A percentile compares a stretch with the other conserved stretches of the same genome.
Evolutionary conservation across 2,888 invertebrate genomes (phyloP).

Genomic region (Mesochorus sp.): DNA sequence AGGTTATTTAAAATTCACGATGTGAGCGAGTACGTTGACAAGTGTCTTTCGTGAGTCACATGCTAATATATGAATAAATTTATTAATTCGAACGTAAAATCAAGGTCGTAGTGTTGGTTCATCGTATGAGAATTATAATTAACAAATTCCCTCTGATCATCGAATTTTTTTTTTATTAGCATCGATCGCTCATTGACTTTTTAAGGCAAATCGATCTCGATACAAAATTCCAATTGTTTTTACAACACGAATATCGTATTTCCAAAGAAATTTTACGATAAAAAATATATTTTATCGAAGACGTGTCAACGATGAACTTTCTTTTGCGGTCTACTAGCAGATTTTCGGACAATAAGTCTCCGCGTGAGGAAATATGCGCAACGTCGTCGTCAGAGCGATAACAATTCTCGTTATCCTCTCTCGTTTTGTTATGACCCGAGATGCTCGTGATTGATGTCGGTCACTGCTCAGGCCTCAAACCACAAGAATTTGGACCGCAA

Average conservation of each 20-base stretch:
- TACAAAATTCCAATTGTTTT: no score
- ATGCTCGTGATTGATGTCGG: conserved; percentile 39
- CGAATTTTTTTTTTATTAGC: no score
- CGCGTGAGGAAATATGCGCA: conserved; percentile 34
- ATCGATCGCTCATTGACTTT: no score
- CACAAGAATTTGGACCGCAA: conserved; percentile 58
- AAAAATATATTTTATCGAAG: no score
- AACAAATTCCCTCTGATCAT: not conserved
- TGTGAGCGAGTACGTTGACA: no score
- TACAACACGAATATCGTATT: no score
- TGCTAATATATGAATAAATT: conserved; percentile 11
- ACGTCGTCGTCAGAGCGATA: conserved; percentile 35
- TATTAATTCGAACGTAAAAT: conserved; percentile 50
- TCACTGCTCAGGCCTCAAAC: conserved; percentile 41
- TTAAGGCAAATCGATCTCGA: no score
- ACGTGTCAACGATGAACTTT: conserved; percentile 31
- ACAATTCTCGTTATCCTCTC: conserved; percentile 47
- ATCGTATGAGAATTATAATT: no score
- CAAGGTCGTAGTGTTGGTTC: conserved; percentile 13
- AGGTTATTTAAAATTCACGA: no score
- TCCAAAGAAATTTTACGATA: no score
- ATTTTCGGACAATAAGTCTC: conserved; percentile 14
- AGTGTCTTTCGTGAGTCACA: conserved; percentile 32
- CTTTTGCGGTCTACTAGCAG: conserved; percentile 30
- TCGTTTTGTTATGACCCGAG: conserved; percentile 38